phyloP scores from a whole-genome alignment of 2,888 invertebrate genomes.

The Dryadula phaetusa region DNA sequence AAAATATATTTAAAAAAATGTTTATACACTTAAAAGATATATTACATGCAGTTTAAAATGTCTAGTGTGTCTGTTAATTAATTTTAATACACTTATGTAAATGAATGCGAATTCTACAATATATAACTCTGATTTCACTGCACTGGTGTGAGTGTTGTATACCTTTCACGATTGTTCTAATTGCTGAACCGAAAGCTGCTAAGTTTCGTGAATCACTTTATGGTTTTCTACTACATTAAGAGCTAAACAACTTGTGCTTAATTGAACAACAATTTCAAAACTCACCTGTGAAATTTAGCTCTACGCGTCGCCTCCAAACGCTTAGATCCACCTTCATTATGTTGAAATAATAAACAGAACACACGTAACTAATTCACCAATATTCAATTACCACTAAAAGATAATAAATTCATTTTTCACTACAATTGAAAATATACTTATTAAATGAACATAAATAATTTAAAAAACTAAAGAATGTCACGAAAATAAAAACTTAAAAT shows the following conservation, averaged over 20 bases:
- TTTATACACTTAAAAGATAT: not conserved
- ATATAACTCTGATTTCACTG: conserved; percentile 36
- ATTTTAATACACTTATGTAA: conserved; percentile 3
- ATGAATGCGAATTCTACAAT: conserved; percentile 9
- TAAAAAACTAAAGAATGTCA: conserved; percentile 61
- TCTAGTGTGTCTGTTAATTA: not conserved
- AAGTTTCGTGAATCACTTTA: not conserved
- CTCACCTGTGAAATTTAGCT: conserved; percentile 73
- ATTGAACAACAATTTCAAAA: conserved; percentile 8
- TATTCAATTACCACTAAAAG: conserved; percentile 28
- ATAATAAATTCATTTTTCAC: conserved; percentile 55
- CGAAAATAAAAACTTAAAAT: conserved; percentile 61
- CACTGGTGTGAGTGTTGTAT: conserved; percentile 24
- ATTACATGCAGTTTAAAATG: not conserved
- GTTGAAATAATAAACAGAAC: conserved; percentile 70
- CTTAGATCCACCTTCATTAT: conserved; percentile 75
- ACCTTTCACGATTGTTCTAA: conserved; percentile 38
- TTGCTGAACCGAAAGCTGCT: conserved; percentile 6
- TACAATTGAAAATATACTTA: conserved; percentile 28
- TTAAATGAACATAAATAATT: conserved; percentile 59
- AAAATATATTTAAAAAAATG: too few species aligned
- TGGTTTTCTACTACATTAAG: not conserved
- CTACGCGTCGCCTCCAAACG: conserved; percentile 71
- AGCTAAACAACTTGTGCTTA: not conserved
- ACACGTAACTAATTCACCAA: conserved; percentile 47